Evolutionary conservation across 30 jellyfish, hydroid and myxozoan genomes (phyloP).

Genomic region (Pelagia noctiluca): DNA sequence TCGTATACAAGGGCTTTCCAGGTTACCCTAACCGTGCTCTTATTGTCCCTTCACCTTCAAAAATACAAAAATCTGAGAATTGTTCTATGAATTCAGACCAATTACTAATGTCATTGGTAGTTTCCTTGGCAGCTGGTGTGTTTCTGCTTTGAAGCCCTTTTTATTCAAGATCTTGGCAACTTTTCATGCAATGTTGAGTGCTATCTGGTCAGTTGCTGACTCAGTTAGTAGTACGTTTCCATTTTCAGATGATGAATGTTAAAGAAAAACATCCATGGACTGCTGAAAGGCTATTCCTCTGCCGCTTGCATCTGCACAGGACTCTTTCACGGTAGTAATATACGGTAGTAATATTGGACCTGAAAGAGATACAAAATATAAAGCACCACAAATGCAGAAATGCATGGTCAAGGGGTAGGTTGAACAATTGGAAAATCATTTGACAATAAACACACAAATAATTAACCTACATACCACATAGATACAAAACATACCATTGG

Average conservation of each 20-base stretch:
- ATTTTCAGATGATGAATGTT: too few species aligned
- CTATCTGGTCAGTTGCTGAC: too few species aligned
- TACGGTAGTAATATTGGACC: too few species aligned
- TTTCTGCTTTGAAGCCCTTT: conserved; percentile 5
- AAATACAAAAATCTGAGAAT: conserved; percentile 7
- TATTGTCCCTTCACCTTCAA: conserved; percentile 15
- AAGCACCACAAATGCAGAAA: not conserved
- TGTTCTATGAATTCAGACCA: not conserved
- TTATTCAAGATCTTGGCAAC: conserved; percentile 1
- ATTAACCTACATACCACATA: not conserved
- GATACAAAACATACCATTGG: not conserved
- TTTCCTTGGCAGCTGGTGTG: conserved; percentile 24
- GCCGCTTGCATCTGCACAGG: conserved; percentile 2
- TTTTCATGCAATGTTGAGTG: too few species aligned
- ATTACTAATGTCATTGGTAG: conserved; percentile 12
- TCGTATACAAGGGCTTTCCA: too few species aligned
- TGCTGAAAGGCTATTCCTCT: conserved; percentile 6
- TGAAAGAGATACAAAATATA: not conserved
- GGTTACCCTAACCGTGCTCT: too few species aligned
- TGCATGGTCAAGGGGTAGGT: too few species aligned
- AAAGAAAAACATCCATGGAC: too few species aligned
- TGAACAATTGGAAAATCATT: conserved; percentile 1
- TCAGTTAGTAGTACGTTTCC: too few species aligned
- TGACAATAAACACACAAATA: not conserved
- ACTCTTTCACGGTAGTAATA: conserved; percentile 5